Conservation (phyloP, 2,113 vertebrate species). For the Canis aureus region DNA sequence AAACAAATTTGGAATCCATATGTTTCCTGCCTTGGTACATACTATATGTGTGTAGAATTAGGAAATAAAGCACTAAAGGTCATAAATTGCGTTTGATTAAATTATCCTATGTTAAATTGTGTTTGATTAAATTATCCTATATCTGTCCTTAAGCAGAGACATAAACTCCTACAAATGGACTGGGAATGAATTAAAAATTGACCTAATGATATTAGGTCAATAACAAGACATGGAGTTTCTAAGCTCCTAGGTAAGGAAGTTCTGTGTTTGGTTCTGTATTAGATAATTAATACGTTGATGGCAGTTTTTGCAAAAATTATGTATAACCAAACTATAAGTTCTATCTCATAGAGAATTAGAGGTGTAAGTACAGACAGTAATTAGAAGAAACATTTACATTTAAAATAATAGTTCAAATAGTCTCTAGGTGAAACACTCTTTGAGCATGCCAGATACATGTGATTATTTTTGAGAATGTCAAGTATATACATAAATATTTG, state of each 20-base stretch:
- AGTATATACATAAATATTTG: not conserved
- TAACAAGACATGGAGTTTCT: not conserved
- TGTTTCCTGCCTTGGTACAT: not conserved
- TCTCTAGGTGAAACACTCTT: not conserved
- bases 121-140: not conserved
- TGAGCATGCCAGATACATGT: not conserved
- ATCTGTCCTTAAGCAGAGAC: not conserved
- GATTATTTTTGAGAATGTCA: not conserved
- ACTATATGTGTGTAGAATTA: not conserved
- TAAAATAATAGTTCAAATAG: not conserved
- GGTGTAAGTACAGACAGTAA: not conserved
- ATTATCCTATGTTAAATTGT: not conserved
- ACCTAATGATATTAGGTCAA: not conserved
- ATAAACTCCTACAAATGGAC: not conserved
- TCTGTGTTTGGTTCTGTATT: not conserved
- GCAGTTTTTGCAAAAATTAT: not conserved
- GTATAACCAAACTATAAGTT: not conserved
- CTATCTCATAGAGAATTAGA: not conserved
- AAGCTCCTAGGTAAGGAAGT: not conserved
- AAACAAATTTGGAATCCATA: accelerated
- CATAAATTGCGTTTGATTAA: not conserved
- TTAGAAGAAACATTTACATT: constrained; percentile 11
- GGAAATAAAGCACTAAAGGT: not conserved
- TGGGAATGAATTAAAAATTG: not conserved
- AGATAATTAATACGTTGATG: not conserved